Percentiles rank a stretch among this genome's conserved stretches.
Conservation (phyloP, 2,113 vertebrate species). For the human region GRCh38 chr3:60908001-60908500, state of each 20-base stretch:
- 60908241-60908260: background rate
- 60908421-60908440: constrained; percentile 24
- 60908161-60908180: background rate
- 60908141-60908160: background rate
- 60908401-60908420: background rate
- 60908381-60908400: constrained; percentile 28
- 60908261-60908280: background rate
- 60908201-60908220: no score
- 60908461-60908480: constrained; percentile 35
- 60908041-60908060: background rate
- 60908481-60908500: constrained; percentile 24
- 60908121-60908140: background rate
- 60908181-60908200: background rate
- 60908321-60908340: constrained; percentile 34
- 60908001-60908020: background rate
- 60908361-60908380: constrained; percentile 4
- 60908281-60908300: background rate
- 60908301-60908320: constrained; percentile 53
- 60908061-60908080: background rate
- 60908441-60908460: constrained; percentile 69
- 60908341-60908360: background rate
- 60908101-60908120: background rate
- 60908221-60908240: background rate
- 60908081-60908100: background rate
- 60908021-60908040: constrained; percentile 18